Percentiles rank a stretch among this genome's conserved stretches.
These are phyloP conservation scores for Calameuta filiformis DNA, from an alignment of 2,888 invertebrate species.

Conservation along the genomic window DNA sequence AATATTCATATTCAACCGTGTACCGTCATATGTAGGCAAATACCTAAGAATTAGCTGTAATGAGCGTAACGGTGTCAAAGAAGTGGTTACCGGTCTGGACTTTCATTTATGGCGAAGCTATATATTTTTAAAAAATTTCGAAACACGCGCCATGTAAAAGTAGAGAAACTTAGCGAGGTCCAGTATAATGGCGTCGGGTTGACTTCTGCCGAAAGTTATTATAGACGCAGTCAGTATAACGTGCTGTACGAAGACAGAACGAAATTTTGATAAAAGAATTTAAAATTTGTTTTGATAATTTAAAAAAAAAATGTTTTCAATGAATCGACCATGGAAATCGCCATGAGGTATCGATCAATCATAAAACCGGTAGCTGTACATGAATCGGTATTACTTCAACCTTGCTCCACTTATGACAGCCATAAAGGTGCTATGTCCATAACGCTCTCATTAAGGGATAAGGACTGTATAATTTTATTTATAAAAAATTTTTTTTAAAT, in stretches of 20 bases:
- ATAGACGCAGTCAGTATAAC: too few species aligned
- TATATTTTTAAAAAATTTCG: not conserved
- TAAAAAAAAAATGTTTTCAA: not conserved
- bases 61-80: not conserved
- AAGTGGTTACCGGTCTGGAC: not conserved
- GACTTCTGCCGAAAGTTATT: too few species aligned
- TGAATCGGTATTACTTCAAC: conserved; percentile 13
- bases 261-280: too few species aligned
- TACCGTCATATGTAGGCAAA: not conserved
- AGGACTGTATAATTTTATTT: not conserved
- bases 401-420: conserved; percentile 29
- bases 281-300: not conserved
- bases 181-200: not conserved
- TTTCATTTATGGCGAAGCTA: not conserved
- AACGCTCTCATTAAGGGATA: not conserved
- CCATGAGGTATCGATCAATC: not conserved
- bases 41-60: not conserved
- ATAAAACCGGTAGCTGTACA: not conserved
- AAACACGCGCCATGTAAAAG: not conserved
- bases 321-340: not conserved
- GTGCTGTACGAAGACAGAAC: too few species aligned
- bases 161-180: not conserved
- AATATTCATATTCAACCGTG: not conserved
- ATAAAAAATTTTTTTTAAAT: not conserved
- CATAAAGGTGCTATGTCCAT: conserved; percentile 3